phyloP scores from a whole-genome alignment of 2,888 invertebrate species.

The Philonicus albiceps region DNA sequence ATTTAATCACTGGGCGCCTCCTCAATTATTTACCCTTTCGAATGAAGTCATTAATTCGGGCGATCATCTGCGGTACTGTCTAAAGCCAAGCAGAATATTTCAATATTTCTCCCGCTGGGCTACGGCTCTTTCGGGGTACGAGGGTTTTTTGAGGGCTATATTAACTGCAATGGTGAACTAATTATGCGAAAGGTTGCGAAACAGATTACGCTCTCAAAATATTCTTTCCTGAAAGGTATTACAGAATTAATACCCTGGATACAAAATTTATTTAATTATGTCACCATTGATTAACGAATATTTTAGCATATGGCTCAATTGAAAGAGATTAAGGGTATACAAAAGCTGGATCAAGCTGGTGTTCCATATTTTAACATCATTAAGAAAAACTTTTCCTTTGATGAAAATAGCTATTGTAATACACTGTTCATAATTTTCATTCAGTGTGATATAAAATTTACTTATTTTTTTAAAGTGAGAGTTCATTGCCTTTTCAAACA shows the following conservation, averaged over 20 bases:
- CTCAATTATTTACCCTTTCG: constrained; percentile 15
- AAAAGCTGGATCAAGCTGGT: too few species aligned
- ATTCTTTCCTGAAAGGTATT: not conserved
- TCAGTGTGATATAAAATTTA: too few species aligned
- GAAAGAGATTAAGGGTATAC: not conserved
- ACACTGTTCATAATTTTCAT: too few species aligned
- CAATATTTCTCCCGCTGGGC: not conserved
- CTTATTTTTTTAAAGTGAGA: too few species aligned
- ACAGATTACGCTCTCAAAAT: not conserved
- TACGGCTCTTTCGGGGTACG: not conserved
- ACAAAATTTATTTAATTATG: not conserved
- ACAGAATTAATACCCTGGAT: not conserved
- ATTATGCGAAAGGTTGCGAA: not conserved
- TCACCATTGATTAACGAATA: not conserved
- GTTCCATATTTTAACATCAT: too few species aligned
- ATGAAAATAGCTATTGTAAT: too few species aligned
- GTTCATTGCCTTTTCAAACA: too few species aligned
- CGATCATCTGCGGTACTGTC: not conserved
- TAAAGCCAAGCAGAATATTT: not conserved
- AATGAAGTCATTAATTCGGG: not conserved
- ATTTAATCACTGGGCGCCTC: not conserved
- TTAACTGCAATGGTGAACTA: not conserved
- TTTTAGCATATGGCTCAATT: not conserved
- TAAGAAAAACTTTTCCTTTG: too few species aligned
- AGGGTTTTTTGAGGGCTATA: not conserved